Base-by-base conservation (phyloP, 2,888 invertebrate genomes). In the Melieria crassipennis region DNA sequence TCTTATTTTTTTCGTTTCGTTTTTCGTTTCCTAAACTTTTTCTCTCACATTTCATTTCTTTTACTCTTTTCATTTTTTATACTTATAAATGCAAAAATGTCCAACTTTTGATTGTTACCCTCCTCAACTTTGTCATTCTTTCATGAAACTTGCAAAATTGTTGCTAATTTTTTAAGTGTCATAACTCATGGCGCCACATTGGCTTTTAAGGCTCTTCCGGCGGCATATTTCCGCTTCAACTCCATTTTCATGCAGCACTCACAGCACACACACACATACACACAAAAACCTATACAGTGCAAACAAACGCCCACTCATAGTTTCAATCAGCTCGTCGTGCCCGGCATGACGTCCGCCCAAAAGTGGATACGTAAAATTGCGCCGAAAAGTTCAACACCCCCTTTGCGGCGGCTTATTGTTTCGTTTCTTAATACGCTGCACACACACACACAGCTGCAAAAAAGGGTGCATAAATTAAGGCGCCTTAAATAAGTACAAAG, bases 391-490 rank as follows among this genome's bases (percentile, higher is more conserved):
- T 76, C 77, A 75, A 75, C 75, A 77, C 78, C 76, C 78, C 76
- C 16, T 16, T 77, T 73, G 77, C 79, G 75, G 78, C 70, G 69
- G 70, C 71, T 75, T 73, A 74, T 68, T 70, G 72, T 71, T 69
- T 71, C 65, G 58, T 71, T 63, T 60, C 45, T 65, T 48, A 64
- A 43, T 57, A 48, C 7, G 56, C n/a, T n/a, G 56, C 47, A 30
- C n/a, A 13, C 9, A 52, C 52, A 30, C 52, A 62, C 13, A 42
- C 9, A 56, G n/a, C n/a, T 13, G 61, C 10, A 56, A 50, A 72
- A 73, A 80, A 79, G 82, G 82, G 82, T 82, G 82, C 82, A 82
- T 82, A 82, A 82, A 82, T 82, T 82, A 82, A 73, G 76, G 70
- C 68, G 74, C 70, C 30, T 30, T 30, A 30, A 30, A 30, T 30